Evolutionary conservation across 2,797 vertebrate species (phyloP), one percentile per base, ranked within the genome.

Genomic region (Allobates femoralis): DNA sequence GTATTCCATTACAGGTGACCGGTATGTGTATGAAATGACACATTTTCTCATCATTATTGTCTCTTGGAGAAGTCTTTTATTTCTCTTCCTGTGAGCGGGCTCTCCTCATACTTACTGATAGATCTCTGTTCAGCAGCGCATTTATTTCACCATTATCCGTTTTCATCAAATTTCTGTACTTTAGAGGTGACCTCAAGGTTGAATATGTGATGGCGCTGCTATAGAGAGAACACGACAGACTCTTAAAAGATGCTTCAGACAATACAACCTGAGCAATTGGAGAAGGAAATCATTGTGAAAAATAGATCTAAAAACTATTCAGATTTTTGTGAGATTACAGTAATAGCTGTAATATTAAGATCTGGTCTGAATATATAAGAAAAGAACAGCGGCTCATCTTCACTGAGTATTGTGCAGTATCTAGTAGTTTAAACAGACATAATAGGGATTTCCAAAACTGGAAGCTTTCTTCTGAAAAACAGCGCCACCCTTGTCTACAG

Each of bases 171-270:
- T 74, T 53, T 28, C 78, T 34, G 41, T 41, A 77, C 34, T 81
- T 87, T 79, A 79, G 19, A 55, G 56, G 83, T 69, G 58, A 82
- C 50, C 79, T 56, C 46, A 88, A 86, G 26, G 86, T 0, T 81
- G 26, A 66, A 84, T 28, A 41, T 66, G n/a, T 79, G 41, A 84
- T 55, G 56, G 41, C 41, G 21, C 18, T n/a, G 41, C 69, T 41
- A 50, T 82, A n/a, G 46, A 34, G 8, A 34, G n/a, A 75, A 60
- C 30, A 34, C 50, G 5, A 30, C 75, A 55, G 1, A 23, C 82
- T 87, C 83, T 8, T 80, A 32, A 71, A 90, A 90, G 90, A 89
- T 23, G 34, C 76, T 23, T 85, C 87, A 90, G 90, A 90, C n/a
- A 89, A 66, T 67, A 89, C 83, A 83, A 89, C 23, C 37, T 89